These are phyloP conservation scores for Colaptes auratus DNA, from an alignment of 2,113 vertebrate species.

Conservation along the genomic window DNA sequence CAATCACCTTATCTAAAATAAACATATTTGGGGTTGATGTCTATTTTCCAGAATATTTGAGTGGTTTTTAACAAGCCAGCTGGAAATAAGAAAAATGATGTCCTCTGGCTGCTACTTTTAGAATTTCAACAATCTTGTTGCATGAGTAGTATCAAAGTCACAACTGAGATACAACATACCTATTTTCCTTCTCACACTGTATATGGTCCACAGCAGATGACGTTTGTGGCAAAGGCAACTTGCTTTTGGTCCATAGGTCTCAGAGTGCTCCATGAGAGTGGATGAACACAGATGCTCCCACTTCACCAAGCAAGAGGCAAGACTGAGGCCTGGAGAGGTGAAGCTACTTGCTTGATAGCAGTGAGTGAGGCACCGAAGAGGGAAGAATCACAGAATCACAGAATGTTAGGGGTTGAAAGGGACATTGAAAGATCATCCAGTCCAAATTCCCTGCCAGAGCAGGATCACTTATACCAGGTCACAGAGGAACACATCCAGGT, in stretches of 20 bases:
- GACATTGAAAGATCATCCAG: no score
- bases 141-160: not conserved
- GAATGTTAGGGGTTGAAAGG: no score
- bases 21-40: not conserved
- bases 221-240: not conserved
- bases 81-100: not conserved
- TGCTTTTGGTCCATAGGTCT: not conserved
- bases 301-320: not conserved
- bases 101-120: not conserved
- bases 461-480: no score
- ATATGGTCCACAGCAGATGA: not conserved
- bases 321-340: not conserved
- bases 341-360: not conserved
- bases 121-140: not conserved
- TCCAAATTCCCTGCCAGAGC: no score
- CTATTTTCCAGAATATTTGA: not conserved
- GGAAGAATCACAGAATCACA: no score
- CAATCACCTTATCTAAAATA: slow-evolving; percentile 40
- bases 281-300: not conserved
- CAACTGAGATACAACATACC: not conserved
- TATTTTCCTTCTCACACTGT: not conserved
- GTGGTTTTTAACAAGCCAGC: not conserved
- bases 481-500: no score
- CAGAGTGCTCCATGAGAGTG: not conserved
- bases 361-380: not conserved